A percentile compares a stretch with the other conserved stretches of the same genome.
Conservation (phyloP, 2,888 invertebrate genomes). For the Unio delphinus region DNA sequence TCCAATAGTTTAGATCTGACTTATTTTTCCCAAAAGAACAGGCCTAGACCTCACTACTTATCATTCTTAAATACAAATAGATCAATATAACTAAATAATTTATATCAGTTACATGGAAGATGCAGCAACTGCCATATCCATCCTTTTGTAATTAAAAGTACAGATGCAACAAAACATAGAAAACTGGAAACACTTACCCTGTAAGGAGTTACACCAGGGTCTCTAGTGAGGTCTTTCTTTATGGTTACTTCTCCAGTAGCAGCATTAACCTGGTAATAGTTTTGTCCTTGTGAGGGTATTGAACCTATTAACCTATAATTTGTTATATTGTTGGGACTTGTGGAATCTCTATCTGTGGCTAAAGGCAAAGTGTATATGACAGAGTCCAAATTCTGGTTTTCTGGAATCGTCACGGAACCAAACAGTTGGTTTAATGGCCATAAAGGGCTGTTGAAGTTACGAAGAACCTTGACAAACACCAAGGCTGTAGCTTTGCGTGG, state of each 20-base stretch:
- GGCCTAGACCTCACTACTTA: too few species aligned
- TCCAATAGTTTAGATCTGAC: too few species aligned
- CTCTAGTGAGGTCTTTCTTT: constrained; percentile 38
- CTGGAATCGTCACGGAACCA: constrained; percentile 29
- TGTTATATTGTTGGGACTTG: constrained; percentile 43
- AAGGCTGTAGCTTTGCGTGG: constrained; percentile 35
- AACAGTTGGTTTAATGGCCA: constrained; percentile 16
- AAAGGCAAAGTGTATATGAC: constrained; percentile 15
- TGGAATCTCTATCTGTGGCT: constrained; percentile 51
- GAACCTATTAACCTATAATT: constrained; percentile 22
- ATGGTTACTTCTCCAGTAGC: constrained; percentile 46
- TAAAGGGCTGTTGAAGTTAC: constrained; percentile 40
- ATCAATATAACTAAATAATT: too few species aligned
- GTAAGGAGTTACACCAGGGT: constrained; percentile 9
- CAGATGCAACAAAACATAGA: too few species aligned
- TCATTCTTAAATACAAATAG: too few species aligned
- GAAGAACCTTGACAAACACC: constrained; percentile 47
- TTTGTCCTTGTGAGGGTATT: constrained; percentile 12
- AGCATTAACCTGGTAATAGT: constrained; percentile 44
- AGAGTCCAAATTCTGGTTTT: constrained; percentile 25
- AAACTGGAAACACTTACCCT: constrained; percentile 6
- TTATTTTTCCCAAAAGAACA: too few species aligned
- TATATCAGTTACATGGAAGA: too few species aligned
- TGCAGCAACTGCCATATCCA: too few species aligned
- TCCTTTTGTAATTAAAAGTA: too few species aligned